Evolutionary conservation across 2,113 vertebrate species (phyloP), one percentile per base, ranked within the genome.

Genomic region (Colaptes auratus): DNA sequence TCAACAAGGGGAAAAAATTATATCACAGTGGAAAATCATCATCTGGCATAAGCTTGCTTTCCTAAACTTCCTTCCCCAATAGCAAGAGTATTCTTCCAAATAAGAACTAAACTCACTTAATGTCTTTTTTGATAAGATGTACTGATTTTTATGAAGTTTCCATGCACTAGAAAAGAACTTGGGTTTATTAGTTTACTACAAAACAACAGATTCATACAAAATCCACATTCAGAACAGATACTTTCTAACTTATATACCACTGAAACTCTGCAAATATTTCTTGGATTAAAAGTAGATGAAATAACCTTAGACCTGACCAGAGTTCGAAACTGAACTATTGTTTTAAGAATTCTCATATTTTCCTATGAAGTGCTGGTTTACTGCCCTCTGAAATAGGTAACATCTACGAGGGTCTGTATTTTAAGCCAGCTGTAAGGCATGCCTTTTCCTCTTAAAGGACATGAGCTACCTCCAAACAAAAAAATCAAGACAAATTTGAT

Each of bases 1-100:
- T 94, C 65, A 71, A 78, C 90, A 72, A 55, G 18, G 83, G 79
- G 87, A 95, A 91, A 76, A 94, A 91, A 65, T 91, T 8, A 90
- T 76, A 73, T 95, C 93, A 95, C 44, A 82, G 46, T 60, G 79
- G 75, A 89, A 93, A 96, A 95, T 15, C 2, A 82, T 75, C 75
- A 83, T 72, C 79, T 67, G 72, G 82, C 82, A 55, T 24, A 61
- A 80, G 25, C 53, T 53, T 86, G 65, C 48, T 88, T 83, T 89
- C 65, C 84, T 61, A 52, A 74, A 65, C 48, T 74, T 71, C 21
- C 11, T n/a, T 81, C 36, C 72, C n/a, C 69, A 58, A 4, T 0
- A 87, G 52, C 35, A 60, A 58, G 11, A 36, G 33, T 64, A 21
- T 48, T 76, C 67, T 66, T 66, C 15, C 20, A 67, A 4, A 11